Conservation (phyloP, 2,113 vertebrate species). For the Ptyas mucosa region DNA sequence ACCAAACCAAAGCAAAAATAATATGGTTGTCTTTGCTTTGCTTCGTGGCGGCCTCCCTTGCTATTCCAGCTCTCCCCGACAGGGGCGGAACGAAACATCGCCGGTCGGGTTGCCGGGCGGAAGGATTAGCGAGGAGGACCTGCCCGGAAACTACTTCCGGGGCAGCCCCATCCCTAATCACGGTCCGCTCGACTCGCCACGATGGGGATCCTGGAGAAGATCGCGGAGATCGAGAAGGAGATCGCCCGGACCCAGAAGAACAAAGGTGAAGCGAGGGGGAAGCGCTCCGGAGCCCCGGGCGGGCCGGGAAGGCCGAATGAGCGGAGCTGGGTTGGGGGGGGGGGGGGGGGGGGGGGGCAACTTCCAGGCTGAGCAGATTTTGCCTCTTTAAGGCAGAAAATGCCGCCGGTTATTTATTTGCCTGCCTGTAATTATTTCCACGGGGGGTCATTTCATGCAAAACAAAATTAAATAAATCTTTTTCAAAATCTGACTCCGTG, state of each 20-base stretch:
- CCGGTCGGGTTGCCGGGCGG: background rate
- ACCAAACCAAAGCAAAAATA: background rate
- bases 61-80: background rate
- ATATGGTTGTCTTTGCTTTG: background rate
- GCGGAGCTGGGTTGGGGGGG: no score
- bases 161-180: no score
- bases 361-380: no score
- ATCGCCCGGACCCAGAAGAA: constrained; percentile 96
- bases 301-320: background rate
- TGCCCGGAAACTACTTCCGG: constrained; percentile 19
- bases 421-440: background rate
- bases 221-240: constrained; percentile 93
- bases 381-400: background rate
- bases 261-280: constrained; percentile 75
- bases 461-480: background rate
- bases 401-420: background rate
- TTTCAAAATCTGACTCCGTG: background rate
- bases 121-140: background rate
- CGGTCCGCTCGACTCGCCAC: background rate
- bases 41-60: background rate
- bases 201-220: constrained; percentile 97
- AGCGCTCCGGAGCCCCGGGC: background rate
- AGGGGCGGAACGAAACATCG: background rate
- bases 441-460: background rate
- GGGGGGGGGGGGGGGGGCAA: background rate